phyloP scores from a whole-genome alignment of 1,140 invertebrate genomes.

The Chionoecetes opilio region DNA sequence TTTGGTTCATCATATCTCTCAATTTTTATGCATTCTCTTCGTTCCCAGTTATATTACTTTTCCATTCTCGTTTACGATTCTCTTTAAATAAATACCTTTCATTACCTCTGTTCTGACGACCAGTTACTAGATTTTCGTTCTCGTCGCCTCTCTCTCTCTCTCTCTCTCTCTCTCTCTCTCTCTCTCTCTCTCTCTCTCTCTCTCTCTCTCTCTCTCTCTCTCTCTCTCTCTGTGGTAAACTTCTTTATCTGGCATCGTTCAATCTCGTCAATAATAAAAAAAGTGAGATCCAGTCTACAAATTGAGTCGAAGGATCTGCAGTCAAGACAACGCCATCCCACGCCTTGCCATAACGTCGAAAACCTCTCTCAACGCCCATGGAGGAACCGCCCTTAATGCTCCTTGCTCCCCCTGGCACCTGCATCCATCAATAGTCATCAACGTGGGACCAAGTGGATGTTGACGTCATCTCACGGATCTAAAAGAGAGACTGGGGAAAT shows the following conservation, averaged over 20 bases:
- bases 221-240: neutral
- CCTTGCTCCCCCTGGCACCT: neutral
- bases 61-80: too few relatives aligned
- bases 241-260: conserved; percentile 29
- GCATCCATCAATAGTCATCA: conserved; percentile 58
- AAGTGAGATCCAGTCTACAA: conserved; percentile 54
- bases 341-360: neutral
- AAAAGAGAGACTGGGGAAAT: neutral
- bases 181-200: conserved; percentile 27
- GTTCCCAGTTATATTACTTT: too few relatives aligned
- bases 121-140: neutral
- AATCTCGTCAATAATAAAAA: conserved; percentile 47
- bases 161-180: conserved; percentile 14
- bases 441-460: conserved; percentile 13
- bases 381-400: neutral
- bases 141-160: neutral
- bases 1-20: too few relatives aligned
- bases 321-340: neutral
- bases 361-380: neutral
- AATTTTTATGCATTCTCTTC: too few relatives aligned
- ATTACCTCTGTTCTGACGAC: too few relatives aligned
- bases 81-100: too few relatives aligned
- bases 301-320: conserved; percentile 29
- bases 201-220: conserved; percentile 12
- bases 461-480: conserved; percentile 40